Evolutionary conservation across 1,140 invertebrate genomes (phyloP).

Genomic region (Zaprionus capensis): DNA sequence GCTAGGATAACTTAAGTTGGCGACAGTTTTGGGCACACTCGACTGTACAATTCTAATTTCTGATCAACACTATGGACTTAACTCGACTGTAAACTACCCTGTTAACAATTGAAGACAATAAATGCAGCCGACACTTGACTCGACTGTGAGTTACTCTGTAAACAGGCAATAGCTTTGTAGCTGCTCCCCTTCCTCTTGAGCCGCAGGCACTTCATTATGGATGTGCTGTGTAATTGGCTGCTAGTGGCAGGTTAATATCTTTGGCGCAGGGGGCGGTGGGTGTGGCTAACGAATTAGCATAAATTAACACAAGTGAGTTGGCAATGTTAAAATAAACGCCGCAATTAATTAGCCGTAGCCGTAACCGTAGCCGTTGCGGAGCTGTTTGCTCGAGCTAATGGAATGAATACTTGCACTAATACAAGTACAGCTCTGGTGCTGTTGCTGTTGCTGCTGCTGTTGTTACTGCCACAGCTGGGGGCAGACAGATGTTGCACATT

Average conservation of each 20-base stretch:
- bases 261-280: background rate
- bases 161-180: background rate
- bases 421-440: background rate
- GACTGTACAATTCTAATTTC: too few species aligned
- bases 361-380: background rate
- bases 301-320: conserved; percentile 47
- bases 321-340: conserved; percentile 38
- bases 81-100: too few species aligned
- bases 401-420: background rate
- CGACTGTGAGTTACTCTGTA: background rate
- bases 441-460: background rate
- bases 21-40: too few species aligned
- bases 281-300: conserved; percentile 36
- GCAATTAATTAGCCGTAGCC: conserved; percentile 25
- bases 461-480: conserved; percentile 1
- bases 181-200: background rate
- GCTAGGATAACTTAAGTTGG: background rate
- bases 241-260: conserved; percentile 22
- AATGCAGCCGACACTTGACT: background rate
- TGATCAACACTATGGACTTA: too few species aligned
- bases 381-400: background rate
- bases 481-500: conserved; percentile 15
- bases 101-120: too few species aligned
- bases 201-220: conserved; percentile 8
- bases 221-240: conserved; percentile 17